Percentiles rank a stretch among this genome's conserved stretches.
phyloP scores from a whole-genome alignment of 2,797 vertebrate genomes.

The Amblyopsis hoosieri region DNA sequence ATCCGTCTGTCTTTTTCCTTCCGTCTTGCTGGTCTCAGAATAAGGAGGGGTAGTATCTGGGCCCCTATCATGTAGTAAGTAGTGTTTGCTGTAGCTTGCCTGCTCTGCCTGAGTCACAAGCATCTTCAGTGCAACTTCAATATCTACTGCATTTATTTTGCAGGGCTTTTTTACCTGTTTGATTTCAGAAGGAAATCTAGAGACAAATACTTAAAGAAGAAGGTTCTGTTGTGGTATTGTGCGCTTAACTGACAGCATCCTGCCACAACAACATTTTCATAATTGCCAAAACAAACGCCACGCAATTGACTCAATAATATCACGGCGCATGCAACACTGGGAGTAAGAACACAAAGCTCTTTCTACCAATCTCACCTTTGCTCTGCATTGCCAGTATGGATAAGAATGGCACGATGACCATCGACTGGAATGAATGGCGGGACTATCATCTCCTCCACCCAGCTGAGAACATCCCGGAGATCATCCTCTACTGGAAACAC shows the following conservation, averaged over 20 bases:
- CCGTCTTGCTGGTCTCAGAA: constrained; percentile 88
- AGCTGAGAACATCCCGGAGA: constrained; percentile 94
- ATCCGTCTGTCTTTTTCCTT: constrained; percentile 74
- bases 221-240: constrained; percentile 12
- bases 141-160: not conserved
- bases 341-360: not conserved
- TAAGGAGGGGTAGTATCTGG: constrained; percentile 91
- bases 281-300: not conserved
- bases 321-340: not conserved
- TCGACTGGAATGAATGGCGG: constrained; percentile 96
- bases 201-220: not conserved
- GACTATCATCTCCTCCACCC: constrained; percentile 95
- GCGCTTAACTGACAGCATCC: not conserved
- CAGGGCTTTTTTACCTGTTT: not conserved
- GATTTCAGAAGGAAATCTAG: not conserved
- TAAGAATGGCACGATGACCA: constrained; percentile 96
- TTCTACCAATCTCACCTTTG: not conserved
- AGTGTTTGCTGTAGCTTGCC: constrained; percentile 61
- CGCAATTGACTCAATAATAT: constrained; percentile 1
- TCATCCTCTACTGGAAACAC: constrained; percentile 98
- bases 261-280: not conserved
- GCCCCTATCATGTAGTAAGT: constrained; percentile 98
- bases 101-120: constrained; percentile 29
- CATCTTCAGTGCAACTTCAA: not conserved
- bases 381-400: constrained; percentile 85